A percentile compares a stretch with the other conserved stretches of the same genome.
These are phyloP conservation scores for Eleutherodactylus coqui DNA, from an alignment of 2,797 vertebrate genomes.

Conservation along the genomic window DNA sequence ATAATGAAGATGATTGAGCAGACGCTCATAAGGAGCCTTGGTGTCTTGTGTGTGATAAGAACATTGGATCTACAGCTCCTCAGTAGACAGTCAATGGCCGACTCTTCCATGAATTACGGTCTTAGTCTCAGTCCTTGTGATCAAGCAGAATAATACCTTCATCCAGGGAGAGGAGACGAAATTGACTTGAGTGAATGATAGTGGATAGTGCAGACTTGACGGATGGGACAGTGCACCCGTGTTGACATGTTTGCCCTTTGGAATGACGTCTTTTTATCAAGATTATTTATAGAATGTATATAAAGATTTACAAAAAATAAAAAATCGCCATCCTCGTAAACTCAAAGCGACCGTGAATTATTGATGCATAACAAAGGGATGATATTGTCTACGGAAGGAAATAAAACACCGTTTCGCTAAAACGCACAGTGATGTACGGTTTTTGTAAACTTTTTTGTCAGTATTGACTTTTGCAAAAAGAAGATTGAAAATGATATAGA, in stretches of 20 bases:
- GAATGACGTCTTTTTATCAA: conserved; percentile 29
- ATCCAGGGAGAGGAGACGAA: not conserved
- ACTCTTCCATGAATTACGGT: not conserved
- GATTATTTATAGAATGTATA: conserved; percentile 53
- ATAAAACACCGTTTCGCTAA: conserved; percentile 36
- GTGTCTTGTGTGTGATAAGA: not conserved
- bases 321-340: conserved; percentile 2
- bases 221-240: not conserved
- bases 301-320: conserved; percentile 42
- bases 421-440: conserved; percentile 31
- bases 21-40: not conserved
- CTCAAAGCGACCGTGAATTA: conserved; percentile 39
- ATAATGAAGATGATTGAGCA: not conserved
- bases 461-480: conserved; percentile 31
- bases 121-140: not conserved
- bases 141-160: conserved; percentile 9
- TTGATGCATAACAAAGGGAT: conserved; percentile 33
- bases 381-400: conserved; percentile 42
- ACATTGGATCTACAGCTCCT: not conserved
- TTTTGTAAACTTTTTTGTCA: conserved; percentile 56
- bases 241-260: conserved; percentile 50
- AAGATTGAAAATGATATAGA: conserved; percentile 20
- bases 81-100: not conserved
- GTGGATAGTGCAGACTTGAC: not conserved
- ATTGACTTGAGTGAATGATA: conserved; percentile 31